A percentile compares a stretch with the other conserved stretches of the same genome.
Evolutionary conservation across 2,797 vertebrate species (phyloP).

Genomic region (Scomberomorus guttatus): DNA sequence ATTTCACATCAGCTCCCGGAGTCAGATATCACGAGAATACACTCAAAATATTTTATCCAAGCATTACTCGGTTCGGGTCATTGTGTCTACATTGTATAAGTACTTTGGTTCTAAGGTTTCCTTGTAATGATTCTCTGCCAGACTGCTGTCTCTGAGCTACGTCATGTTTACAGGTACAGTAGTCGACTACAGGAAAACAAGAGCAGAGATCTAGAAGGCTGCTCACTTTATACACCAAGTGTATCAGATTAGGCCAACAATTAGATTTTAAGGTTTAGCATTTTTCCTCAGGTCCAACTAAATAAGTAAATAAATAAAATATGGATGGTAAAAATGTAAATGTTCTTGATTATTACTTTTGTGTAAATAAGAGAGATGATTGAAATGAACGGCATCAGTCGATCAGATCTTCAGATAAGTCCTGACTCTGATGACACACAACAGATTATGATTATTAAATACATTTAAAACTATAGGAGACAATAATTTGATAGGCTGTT

Average conservation of each 20-base stretch:
- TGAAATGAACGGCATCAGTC: neutral
- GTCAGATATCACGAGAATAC: constrained; percentile 34
- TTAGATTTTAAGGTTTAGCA: constrained; percentile 2
- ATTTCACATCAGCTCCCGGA: constrained; percentile 30
- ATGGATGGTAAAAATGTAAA: neutral
- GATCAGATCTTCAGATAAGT: neutral
- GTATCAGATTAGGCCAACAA: constrained; percentile 3
- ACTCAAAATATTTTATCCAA: constrained; percentile 29
- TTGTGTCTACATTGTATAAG: constrained; percentile 19
- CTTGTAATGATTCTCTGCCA: constrained; percentile 43
- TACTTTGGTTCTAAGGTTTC: constrained; percentile 54
- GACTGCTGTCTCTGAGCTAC: constrained; percentile 45
- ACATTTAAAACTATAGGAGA: neutral
- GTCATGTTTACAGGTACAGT: constrained; percentile 53
- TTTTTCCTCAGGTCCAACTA: neutral
- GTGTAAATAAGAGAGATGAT: neutral
- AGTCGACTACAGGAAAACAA: constrained; percentile 20
- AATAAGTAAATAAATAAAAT: constrained; percentile 10
- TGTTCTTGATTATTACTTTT: neutral
- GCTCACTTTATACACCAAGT: constrained; percentile 12
- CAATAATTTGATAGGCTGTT: neutral
- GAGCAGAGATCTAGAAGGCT: constrained; percentile 12
- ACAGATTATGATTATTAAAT: neutral
- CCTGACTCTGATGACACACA: neutral
- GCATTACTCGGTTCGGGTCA: constrained; percentile 5